These are phyloP conservation scores for Drosophila equinoxialis DNA, from an alignment of 1,140 invertebrate genomes.

Conservation along the genomic window DNA sequence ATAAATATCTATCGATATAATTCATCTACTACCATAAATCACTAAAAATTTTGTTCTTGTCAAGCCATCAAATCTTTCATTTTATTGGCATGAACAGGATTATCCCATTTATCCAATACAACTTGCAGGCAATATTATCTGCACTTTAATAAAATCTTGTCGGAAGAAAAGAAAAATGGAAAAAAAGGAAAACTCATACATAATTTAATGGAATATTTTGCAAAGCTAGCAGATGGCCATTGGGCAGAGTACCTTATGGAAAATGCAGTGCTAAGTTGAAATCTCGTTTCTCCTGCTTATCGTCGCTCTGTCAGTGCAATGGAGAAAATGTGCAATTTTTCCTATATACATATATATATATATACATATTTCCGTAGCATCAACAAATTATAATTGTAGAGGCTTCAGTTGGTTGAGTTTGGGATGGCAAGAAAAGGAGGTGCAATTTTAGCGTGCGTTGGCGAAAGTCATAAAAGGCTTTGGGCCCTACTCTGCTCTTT, in stretches of 20 bases:
- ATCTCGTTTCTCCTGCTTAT: constrained; percentile 1
- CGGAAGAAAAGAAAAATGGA: background rate
- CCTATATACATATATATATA: background rate
- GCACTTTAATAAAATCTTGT: constrained; percentile 5
- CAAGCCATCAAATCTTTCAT: no score
- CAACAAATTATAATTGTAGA: constrained; percentile 66
- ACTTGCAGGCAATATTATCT: background rate
- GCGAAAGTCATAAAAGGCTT: constrained; percentile 56
- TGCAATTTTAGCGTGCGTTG: constrained; percentile 53
- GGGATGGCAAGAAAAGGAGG: background rate
- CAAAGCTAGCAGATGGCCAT: constrained; percentile 38
- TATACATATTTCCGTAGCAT: constrained; percentile 27
- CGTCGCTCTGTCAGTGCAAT: constrained; percentile 17
- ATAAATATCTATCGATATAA: no score
- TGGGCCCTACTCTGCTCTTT: constrained; percentile 9
- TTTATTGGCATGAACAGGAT: background rate
- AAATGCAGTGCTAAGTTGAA: constrained; percentile 33
- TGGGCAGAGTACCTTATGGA: constrained; percentile 44
- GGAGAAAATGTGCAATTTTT: constrained; percentile 36
- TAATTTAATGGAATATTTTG: constrained; percentile 65
- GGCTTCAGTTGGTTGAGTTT: constrained; percentile 11
- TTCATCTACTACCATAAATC: background rate
- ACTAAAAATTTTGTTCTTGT: background rate
- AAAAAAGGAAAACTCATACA: constrained; percentile 42
- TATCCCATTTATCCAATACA: background rate